phyloP scores from a whole-genome alignment of 2,797 vertebrate genomes.

The Vireo griseus region DNA sequence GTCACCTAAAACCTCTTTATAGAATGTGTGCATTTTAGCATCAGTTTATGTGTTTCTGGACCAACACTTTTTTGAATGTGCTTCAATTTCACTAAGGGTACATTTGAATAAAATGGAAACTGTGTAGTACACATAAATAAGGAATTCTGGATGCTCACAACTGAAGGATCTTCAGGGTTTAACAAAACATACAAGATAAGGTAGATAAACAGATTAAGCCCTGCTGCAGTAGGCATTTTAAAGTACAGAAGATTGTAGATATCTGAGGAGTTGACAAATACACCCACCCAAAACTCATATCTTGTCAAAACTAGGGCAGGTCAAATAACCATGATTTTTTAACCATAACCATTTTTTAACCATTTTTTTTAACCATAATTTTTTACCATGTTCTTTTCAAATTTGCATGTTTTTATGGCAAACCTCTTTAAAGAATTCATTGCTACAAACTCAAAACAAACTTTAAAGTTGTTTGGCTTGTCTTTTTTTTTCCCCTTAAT shows the following conservation, averaged over 20 bases:
- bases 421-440: background rate
- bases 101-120: background rate
- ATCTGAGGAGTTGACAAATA: background rate
- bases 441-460: background rate
- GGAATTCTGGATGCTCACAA: background rate
- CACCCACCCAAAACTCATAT: background rate
- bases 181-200: rapidly evolving
- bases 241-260: background rate
- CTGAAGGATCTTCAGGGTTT: background rate
- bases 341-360: too few species aligned
- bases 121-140: rapidly evolving
- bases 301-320: background rate
- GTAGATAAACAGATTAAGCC: background rate
- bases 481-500: rapidly evolving
- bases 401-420: background rate
- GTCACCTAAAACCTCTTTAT: background rate
- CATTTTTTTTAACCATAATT: too few species aligned
- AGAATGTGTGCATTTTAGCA: background rate
- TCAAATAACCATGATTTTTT: background rate
- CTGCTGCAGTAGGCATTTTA: background rate
- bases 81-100: background rate
- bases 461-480: background rate
- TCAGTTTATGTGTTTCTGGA: background rate
- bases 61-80: background rate
- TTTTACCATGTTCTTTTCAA: background rate